These are phyloP conservation scores for Panagrolaimus sp. DNA, from an alignment of 1,140 invertebrate species.

Conservation along the genomic window DNA sequence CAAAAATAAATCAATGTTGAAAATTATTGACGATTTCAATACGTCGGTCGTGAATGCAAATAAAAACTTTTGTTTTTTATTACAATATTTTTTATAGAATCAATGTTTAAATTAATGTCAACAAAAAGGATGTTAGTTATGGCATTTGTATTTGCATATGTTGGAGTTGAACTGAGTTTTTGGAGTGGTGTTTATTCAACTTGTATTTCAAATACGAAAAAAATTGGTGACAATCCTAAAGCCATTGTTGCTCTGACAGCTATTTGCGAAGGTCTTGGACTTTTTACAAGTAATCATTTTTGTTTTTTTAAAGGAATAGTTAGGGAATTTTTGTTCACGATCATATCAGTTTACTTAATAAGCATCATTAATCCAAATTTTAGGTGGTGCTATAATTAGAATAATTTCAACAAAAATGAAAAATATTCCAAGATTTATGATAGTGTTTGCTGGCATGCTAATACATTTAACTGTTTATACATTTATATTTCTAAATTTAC, in stretches of 20 bases:
- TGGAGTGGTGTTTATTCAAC: slow-evolving; percentile 47
- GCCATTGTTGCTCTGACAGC: slow-evolving; percentile 43
- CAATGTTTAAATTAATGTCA: not conserved
- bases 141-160: slow-evolving; percentile 42
- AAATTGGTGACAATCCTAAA: slow-evolving; percentile 38
- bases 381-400: not conserved
- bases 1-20: too few species aligned
- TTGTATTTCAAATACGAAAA: slow-evolving; percentile 37
- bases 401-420: not conserved
- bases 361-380: not conserved
- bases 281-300: slow-evolving; percentile 30
- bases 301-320: slow-evolving; percentile 2
- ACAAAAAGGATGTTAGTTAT: slow-evolving; percentile 34
- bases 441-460: slow-evolving; percentile 77
- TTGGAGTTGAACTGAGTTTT: slow-evolving; percentile 42
- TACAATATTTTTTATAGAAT: not conserved
- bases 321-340: too few species aligned
- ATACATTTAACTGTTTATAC: not conserved
- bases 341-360: too few species aligned
- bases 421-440: slow-evolving; percentile 75
- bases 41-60: too few species aligned
- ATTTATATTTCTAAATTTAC: slow-evolving; percentile 64
- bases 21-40: too few species aligned
- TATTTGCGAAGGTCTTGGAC: slow-evolving; percentile 40
- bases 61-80: not conserved